Evolutionary conservation across 2,888 invertebrate genomes (phyloP).

Genomic region (Chironomus riparius): DNA sequence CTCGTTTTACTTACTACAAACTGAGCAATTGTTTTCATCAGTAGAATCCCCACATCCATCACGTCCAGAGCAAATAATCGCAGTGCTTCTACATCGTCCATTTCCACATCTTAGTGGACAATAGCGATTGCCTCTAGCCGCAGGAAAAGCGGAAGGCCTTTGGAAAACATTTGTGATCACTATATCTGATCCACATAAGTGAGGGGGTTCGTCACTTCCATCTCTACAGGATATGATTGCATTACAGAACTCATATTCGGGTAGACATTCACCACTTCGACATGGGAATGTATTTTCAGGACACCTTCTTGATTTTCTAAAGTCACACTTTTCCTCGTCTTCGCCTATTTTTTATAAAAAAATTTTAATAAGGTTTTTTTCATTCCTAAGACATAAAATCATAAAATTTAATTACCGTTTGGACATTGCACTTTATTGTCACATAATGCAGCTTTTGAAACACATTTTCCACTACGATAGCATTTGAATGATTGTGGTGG

Average conservation of each 20-base stretch:
- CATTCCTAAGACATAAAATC: no score
- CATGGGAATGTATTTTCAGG: conserved; percentile 78
- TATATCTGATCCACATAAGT: conserved; percentile 53
- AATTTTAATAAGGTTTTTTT: no score
- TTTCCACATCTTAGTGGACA: conserved; percentile 82
- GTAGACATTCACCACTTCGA: conserved; percentile 75
- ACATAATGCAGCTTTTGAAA: conserved; percentile 70
- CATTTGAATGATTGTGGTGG: conserved; percentile 66
- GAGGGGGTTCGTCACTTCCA: conserved; percentile 82
- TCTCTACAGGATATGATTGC: conserved; percentile 78
- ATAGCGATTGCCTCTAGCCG: conserved; percentile 33
- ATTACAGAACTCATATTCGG: conserved; percentile 87
- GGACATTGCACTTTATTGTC: conserved; percentile 71
- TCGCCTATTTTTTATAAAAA: conserved; percentile 41
- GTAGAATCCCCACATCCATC: conserved; percentile 89
- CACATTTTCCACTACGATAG: conserved; percentile 57
- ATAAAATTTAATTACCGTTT: conserved; percentile 30
- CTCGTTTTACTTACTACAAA: conserved; percentile 90
- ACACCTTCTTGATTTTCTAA: conserved; percentile 44
- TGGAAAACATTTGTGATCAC: conserved; percentile 39
- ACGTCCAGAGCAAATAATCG: conserved; percentile 73
- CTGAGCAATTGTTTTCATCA: conserved; percentile 73
- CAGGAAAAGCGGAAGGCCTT: conserved; percentile 29
- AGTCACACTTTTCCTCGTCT: conserved; percentile 36
- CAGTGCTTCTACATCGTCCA: conserved; percentile 78